Evolutionary conservation across 2,888 invertebrate genomes (phyloP), one percentile per base, ranked within the genome.

Genomic region (Arge pagana): DNA sequence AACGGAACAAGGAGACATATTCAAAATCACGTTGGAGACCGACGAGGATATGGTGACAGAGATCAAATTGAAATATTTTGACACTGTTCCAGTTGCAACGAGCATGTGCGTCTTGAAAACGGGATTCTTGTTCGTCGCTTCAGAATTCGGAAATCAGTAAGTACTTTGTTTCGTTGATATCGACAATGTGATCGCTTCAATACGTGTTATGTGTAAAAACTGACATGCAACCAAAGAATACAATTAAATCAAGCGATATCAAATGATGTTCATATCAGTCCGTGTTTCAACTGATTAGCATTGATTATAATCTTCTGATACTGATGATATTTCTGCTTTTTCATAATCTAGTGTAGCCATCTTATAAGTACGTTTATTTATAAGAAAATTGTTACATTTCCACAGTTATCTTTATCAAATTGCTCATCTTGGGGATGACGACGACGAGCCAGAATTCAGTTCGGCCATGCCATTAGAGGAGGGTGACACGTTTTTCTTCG

Each of bases 91-190:
- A 5, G 95, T 97, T 3, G 95, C 99, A 0, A 85, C 93, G 13
- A 87, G 96, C 0, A 92, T 99, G 92, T 97, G 97, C 79, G 98
- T 99, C 21, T 80, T 99, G 55, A 98, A 98, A 77, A 98, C 98
- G 51, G 99, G 99, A 2, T 99, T 99, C 75, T 80, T 99, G 13
- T 99, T 99, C 80, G 93, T 98, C 7, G 98, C 98, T 1, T 91
- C 94, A 21, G 99, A 99, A 80, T 99, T 98, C 85, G 98, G 98
- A 66, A 99, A 99, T 80, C 99, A 99, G 96, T 97, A 82, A 91
- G 96, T 91, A 58, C 51, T 31, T 7, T 26, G 8, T 26, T 26
- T 7, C 26, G 8, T 5, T 23, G 11, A 39, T 2, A n/a, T 33
- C 23, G 11, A 21, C 2, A 4, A 39, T 11, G n/a, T 10, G 21